phyloP scores from a whole-genome alignment of 2,113 vertebrate genomes.

The Chlorocebus sabaeus region DNA sequence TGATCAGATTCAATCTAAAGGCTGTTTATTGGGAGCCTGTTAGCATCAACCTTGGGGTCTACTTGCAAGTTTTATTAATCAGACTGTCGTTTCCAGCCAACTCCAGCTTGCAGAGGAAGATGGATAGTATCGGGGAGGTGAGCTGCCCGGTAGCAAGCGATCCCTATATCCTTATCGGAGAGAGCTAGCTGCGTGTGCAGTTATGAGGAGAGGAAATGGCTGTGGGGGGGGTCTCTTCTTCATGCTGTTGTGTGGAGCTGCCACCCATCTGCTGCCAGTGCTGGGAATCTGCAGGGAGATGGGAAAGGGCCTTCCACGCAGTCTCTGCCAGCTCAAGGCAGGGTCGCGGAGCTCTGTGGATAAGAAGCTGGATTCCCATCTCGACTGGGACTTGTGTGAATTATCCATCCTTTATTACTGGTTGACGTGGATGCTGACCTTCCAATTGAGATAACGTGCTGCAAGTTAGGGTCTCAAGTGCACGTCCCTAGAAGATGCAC shows the following conservation, averaged over 20 bases:
- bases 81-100: not conserved
- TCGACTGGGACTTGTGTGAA: rapidly evolving
- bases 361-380: too few relatives aligned
- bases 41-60: not conserved
- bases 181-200: not conserved
- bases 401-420: rapidly evolving
- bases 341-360: rapidly evolving
- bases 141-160: not conserved
- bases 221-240: too few relatives aligned
- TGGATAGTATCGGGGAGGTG: not conserved
- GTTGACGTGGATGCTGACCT: not conserved
- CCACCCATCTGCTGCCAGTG: rapidly evolving
- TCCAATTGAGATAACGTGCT: rapidly evolving
- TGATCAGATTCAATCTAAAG: constrained; percentile 23
- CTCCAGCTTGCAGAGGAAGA: not conserved
- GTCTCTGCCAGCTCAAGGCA: too few relatives aligned
- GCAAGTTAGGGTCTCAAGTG: rapidly evolving
- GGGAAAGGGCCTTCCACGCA: rapidly evolving
- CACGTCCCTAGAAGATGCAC: rapidly evolving
- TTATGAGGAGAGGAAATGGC: rapidly evolving
- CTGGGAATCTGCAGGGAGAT: not conserved
- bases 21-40: constrained; percentile 13
- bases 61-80: not conserved
- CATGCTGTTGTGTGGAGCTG: rapidly evolving
- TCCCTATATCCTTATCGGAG: rapidly evolving